Base-by-base conservation (phyloP, 2,797 vertebrate genomes). In the Semotilus atromaculatus region DNA sequence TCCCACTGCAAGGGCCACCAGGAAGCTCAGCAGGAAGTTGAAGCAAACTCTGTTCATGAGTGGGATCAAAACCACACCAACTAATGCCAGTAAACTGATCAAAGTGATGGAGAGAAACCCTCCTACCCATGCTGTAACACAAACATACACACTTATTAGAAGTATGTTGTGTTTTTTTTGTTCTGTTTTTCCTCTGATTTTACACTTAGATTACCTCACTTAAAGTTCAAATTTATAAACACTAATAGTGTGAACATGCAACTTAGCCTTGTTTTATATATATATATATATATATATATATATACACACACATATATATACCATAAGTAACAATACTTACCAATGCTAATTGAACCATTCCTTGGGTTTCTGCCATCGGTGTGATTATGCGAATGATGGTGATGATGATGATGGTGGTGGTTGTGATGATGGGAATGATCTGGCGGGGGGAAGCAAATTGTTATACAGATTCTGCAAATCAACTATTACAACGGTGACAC, bases 11-110 rank as follows among this genome's bases (percentile, higher is more conserved):
- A 99, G 88, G 0, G 98, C 98, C 92, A 99, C 98, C 90, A 99
- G 94, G 92, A 99, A 99, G 93, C 97, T 99, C 84, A 99, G 94
- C 36, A 99, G 95, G 94, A 99, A 99, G 91, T 98, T 98, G 94
- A 99, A 99, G 94, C 98, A 99, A 1, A 97, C 96, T 1, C 94
- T 94, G 91, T 98, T 97, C 96, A 99, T 99, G 87, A 99, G 94
- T 0, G 97, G 98, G 82, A 99, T 97, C 91, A 99, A 92, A 86
- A 98, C 93, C 73, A 99, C 96, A 18, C 97, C 97, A 72, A 97
- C 73, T 80, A 99, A 94, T 0, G 98, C 98, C 60, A 99, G 95
- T 90, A 98, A 95, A 90, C 97, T 99, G 93, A 99, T 99, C 91
- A 99, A 85, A 0, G 97, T 97, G 92, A 99, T 98, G 85, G 98